Evolutionary conservation across 2,113 vertebrate species (phyloP), one percentile per base, ranked within the genome.

Genomic region (Hemibagrus wyckioides): DNA sequence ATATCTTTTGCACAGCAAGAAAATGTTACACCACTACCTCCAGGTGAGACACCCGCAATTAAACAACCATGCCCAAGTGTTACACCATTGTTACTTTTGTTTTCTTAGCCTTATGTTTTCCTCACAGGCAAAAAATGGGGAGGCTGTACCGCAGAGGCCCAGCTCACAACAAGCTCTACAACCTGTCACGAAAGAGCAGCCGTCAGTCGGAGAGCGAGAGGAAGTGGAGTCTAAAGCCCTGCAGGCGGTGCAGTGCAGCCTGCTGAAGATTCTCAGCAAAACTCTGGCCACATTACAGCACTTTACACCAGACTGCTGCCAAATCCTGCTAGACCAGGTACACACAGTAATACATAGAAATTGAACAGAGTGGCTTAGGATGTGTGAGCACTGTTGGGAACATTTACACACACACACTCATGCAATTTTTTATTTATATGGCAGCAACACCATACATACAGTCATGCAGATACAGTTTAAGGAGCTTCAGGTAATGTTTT

Each of bases 1-100:
- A 0, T 99, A 97, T 80, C 97, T 99, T 73, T 95, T 99, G 50
- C 97, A 99, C 92, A 99, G 98, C 94, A 98, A 97, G 87, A 99
- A 99, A 94, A 98, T 99, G 98, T 97, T 99, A 25, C 97, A 98
- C 92, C 98, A 99, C 94, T 99, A 97, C 92, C 92, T 99, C 52
- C 98, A 99, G 97, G 98, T 99, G 88, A 93, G 87, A 82, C 25
- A 4, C 54, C 0, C 23, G 17, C 15, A 48, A 33, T 11, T 69
- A 1, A 30, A 30, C 17, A 44, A 4, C 48, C 8, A 21, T 30
- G 23, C 83, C 15, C 28, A 6, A 30, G 14, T 25, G n/a, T 59
- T 52, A 4, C 4, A 14, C 14, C 33, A 6, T 6, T 14, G n/a
- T 17, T 23, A 77, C 15, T 50, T 44, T 41, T 19, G 5, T 33